These are phyloP conservation scores for Prionace glauca DNA, from an alignment of 2,797 vertebrate species.

Conservation along the genomic window DNA sequence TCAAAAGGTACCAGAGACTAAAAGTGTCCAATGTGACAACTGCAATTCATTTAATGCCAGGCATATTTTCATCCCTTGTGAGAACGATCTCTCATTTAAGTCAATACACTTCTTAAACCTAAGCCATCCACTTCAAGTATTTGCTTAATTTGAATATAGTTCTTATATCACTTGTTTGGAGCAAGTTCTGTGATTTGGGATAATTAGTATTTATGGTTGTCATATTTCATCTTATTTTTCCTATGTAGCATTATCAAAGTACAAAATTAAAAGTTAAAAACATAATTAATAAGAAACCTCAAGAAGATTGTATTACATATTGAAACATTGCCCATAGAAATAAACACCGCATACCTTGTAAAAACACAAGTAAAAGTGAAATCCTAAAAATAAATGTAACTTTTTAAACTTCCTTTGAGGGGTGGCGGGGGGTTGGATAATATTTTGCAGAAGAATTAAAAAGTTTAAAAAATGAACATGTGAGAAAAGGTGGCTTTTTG, in stretches of 20 bases:
- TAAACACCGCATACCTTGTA: neutral
- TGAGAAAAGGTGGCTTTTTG: neutral
- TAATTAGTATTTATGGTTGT: neutral
- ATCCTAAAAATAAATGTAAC: neutral
- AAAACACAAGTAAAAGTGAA: neutral
- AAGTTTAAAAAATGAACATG: neutral
- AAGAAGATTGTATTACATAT: neutral
- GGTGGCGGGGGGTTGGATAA: neutral
- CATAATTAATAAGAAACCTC: neutral
- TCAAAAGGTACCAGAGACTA: neutral
- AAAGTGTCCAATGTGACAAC: neutral
- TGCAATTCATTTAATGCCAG: neutral
- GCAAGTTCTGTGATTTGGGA: neutral
- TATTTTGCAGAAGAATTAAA: neutral
- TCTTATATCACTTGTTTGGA: neutral
- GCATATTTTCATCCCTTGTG: neutral
- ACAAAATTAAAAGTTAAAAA: neutral
- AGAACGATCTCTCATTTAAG: neutral
- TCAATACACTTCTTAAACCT: neutral
- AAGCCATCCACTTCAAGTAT: neutral
- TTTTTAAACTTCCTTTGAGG: neutral
- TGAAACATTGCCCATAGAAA: neutral
- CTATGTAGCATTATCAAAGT: neutral
- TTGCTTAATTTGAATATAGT: neutral
- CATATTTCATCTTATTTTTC: neutral